phyloP scores from a whole-genome alignment of 2,113 vertebrate species.

The Plecotus auritus region DNA sequence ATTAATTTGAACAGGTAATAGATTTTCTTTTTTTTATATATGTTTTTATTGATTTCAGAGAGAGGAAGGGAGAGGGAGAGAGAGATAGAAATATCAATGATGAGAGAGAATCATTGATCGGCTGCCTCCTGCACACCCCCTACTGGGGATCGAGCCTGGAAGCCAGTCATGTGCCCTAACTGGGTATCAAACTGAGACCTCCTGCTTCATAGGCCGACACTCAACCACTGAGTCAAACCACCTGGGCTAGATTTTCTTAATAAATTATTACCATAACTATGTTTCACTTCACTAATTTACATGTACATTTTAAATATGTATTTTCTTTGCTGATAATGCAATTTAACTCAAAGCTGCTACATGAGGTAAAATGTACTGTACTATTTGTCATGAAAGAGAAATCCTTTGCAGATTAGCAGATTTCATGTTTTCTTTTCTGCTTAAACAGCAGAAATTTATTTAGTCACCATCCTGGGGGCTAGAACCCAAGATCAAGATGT shows the following conservation, averaged over 20 bases:
- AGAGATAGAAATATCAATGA: too few species aligned
- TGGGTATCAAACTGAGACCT: too few species aligned
- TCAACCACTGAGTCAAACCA: too few species aligned
- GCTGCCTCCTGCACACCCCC: too few species aligned
- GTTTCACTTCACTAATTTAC: slow-evolving; percentile 13
- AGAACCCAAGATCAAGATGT: neutral
- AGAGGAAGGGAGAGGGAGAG: too few species aligned
- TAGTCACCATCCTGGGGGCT: neutral
- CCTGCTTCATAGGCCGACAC: too few species aligned
- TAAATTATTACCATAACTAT: neutral
- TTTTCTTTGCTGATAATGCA: neutral
- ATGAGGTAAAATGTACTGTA: neutral
- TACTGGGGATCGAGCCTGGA: too few species aligned
- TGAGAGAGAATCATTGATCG: too few species aligned
- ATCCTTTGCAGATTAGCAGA: neutral
- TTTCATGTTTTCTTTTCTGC: neutral
- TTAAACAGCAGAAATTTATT: neutral
- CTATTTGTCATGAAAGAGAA: neutral
- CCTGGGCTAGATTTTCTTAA: neutral
- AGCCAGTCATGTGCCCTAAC: too few species aligned
- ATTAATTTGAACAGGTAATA: neutral
- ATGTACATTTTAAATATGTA: slow-evolving; percentile 16
- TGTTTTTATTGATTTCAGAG: too few species aligned
- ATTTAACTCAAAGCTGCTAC: slow-evolving; percentile 22
- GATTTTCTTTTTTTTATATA: too few species aligned